Evolutionary conservation across 2,797 vertebrate species (phyloP).

Genomic region (Naso thynnoides): DNA sequence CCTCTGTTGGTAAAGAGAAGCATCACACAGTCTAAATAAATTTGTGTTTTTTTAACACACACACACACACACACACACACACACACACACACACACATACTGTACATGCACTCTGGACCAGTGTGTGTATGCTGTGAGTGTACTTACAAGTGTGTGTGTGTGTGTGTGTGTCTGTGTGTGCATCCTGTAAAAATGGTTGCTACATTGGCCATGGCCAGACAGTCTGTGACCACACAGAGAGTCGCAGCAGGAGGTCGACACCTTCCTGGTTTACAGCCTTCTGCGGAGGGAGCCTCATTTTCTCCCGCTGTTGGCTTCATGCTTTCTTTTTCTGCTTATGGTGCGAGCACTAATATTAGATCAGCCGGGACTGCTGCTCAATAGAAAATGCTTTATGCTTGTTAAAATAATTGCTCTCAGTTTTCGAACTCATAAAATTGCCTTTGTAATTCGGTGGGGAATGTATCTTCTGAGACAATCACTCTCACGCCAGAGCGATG

Average conservation of each 20-base stretch:
- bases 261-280: conserved; percentile 78
- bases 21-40: conserved; percentile 11
- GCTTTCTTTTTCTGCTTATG: conserved; percentile 77
- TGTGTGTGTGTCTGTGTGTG: conserved; percentile 33
- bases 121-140: no score
- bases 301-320: conserved; percentile 62
- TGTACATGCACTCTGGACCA: no score
- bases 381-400: conserved; percentile 85
- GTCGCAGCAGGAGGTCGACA: conserved; percentile 79
- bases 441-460: conserved; percentile 81
- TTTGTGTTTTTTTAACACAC: background rate
- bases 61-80: no score
- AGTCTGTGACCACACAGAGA: conserved; percentile 86
- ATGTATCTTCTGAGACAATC: conserved; percentile 83
- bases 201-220: conserved; percentile 76
- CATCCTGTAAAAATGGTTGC: conserved; percentile 70
- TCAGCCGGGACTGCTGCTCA: conserved; percentile 74
- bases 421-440: conserved; percentile 85
- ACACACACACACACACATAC: conserved; percentile 11
- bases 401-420: conserved; percentile 84
- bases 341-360: conserved; percentile 82
- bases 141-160: conserved; percentile 20
- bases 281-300: conserved; percentile 72
- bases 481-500: conserved; percentile 75
- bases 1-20: conserved; percentile 12